Evolutionary conservation across 2,113 vertebrate species (phyloP), one percentile per base, ranked within the genome.

Genomic region (Rostratula benghalensis): DNA sequence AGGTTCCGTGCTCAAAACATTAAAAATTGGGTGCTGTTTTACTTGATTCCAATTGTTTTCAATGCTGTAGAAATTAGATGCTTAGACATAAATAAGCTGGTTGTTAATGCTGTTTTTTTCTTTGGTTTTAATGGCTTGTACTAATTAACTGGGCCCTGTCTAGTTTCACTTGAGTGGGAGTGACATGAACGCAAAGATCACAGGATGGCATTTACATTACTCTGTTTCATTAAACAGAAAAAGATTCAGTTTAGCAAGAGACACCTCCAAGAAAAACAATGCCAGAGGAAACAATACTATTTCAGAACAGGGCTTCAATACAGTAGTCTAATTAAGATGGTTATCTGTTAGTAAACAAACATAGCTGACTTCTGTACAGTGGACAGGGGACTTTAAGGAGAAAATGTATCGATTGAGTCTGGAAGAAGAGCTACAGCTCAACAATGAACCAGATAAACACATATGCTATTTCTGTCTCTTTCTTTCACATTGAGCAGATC

Each of bases 301-400:
- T 97, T 97, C 78, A 96, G 92, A 97, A 64, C 76, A 82, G 50
- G 43, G 51, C 41, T 94, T 92, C 93, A 81, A 93, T 96, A 90
- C 74, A 96, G 87, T 94, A 84, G 83, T 94, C 95, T 97, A 98
- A 98, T 97, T 97, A 97, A 97, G 95, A 97, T 96, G 60, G 89
- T 96, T 96, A 97, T 98, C 95, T 97, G 69, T 43, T 94, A 61
- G 82, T 91, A 97, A 97, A 96, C 97, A 97, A 95, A 97, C 96
- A 93, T 48, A 90, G 82, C 83, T 85, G 95, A 88, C 79, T 95
- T 74, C 73, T 88, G 68, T 85, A 82, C 46, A 71, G 82, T 79
- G 87, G 93, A n/a, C 3, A 15, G 28, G 48, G 45, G 65, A 86
- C 95, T 79, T 96, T 93, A 94, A 94, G 84, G 83, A 90, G 67